Conservation (phyloP, 2,113 vertebrate species). For the Chelonoidis abingdonii region DNA sequence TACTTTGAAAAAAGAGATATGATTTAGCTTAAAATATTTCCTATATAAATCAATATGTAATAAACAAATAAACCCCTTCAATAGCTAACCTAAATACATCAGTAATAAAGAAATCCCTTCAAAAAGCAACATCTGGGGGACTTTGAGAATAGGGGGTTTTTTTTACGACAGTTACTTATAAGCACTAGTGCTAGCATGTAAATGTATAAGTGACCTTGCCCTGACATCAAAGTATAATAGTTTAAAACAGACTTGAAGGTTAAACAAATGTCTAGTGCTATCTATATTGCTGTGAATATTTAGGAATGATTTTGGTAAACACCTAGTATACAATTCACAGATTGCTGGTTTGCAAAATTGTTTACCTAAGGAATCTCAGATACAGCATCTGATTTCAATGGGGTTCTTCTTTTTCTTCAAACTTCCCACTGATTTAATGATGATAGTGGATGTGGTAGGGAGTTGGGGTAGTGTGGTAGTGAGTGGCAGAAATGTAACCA, state of each 20-base stretch:
- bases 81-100: slow-evolving; percentile 59
- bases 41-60: slow-evolving; percentile 55
- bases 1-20: slow-evolving; percentile 40
- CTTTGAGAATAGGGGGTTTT: slow-evolving; percentile 12
- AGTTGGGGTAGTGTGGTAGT: not conserved
- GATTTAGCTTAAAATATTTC: slow-evolving; percentile 41
- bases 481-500: not conserved
- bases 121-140: slow-evolving; percentile 53
- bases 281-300: not conserved
- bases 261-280: slow-evolving; percentile 21
- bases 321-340: not conserved
- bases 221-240: slow-evolving; percentile 13
- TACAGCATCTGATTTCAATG: not conserved
- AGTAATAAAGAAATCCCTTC: slow-evolving; percentile 55
- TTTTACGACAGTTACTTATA: slow-evolving; percentile 24
- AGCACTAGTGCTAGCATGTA: not conserved
- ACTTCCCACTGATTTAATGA: not conserved
- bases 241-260: slow-evolving; percentile 39
- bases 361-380: not conserved
- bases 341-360: not conserved
- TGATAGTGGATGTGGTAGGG: not conserved
- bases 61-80: slow-evolving; percentile 66
- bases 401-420: not conserved
- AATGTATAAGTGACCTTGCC: slow-evolving; percentile 5
- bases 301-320: slow-evolving; percentile 24